A percentile compares a stretch with the other conserved stretches of the same genome.
phyloP scores from a whole-genome alignment of 2,888 invertebrate species.

The Nezara viridula region DNA sequence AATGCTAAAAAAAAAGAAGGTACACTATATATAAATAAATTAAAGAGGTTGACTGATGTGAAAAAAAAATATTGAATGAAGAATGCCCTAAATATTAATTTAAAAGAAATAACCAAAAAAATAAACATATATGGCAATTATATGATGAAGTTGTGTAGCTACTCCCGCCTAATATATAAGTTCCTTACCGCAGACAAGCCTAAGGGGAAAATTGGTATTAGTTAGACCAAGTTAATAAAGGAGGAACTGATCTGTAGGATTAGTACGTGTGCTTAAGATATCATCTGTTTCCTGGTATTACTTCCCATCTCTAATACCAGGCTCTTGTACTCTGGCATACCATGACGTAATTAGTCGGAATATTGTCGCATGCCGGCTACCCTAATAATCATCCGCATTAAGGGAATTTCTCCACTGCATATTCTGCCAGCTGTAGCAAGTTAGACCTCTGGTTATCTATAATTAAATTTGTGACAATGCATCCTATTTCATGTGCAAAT shows the following conservation, averaged over 20 bases:
- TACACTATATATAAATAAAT: no score
- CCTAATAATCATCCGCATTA: neutral
- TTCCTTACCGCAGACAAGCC: neutral
- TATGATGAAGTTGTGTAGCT: neutral
- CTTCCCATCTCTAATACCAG: neutral
- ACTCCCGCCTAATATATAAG: neutral
- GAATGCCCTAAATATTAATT: neutral
- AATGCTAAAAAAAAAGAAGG: no score
- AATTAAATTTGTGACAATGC: neutral
- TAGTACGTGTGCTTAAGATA: conserved; percentile 21
- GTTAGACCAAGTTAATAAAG: neutral
- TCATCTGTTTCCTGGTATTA: neutral
- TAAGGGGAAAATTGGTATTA: conserved; percentile 2
- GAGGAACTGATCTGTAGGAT: conserved; percentile 13
- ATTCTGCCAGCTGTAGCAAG: neutral
- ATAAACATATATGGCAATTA: neutral
- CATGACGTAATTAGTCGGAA: neutral
- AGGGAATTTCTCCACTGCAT: neutral
- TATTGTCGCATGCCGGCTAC: neutral
- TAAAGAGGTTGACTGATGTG: no score
- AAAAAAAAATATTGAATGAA: neutral
- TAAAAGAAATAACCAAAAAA: neutral
- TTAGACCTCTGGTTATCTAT: neutral
- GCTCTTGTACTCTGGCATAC: neutral
- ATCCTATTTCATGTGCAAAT: no score